Evolutionary conservation across 2,888 invertebrate species (phyloP).

Genomic region (Drosophila silvestris): DNA sequence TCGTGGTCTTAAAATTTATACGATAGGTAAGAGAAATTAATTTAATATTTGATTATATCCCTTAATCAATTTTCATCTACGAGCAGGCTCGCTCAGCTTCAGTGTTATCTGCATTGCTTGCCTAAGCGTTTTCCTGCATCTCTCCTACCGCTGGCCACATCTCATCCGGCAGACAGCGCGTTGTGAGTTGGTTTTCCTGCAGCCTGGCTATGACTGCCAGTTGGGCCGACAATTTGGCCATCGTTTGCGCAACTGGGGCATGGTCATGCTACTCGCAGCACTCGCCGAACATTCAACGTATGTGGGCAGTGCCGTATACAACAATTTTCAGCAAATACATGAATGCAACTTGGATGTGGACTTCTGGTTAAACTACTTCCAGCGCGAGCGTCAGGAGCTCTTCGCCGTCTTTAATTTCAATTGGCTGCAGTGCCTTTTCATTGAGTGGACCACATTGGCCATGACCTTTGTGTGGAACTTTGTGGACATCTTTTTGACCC

Average conservation of each 20-base stretch:
- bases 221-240: constrained; percentile 63
- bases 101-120: constrained; percentile 77
- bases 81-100: constrained; percentile 80
- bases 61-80: not conserved
- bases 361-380: constrained; percentile 80
- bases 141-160: constrained; percentile 82
- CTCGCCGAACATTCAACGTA: constrained; percentile 75
- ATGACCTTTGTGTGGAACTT: constrained; percentile 91
- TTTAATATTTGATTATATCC: too few species aligned
- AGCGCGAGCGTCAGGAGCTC: constrained; percentile 77
- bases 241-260: constrained; percentile 76
- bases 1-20: constrained; percentile 79
- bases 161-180: constrained; percentile 74
- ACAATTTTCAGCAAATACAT: constrained; percentile 77
- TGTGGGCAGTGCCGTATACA: constrained; percentile 71
- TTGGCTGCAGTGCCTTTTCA: constrained; percentile 70
- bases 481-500: constrained; percentile 89
- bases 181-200: constrained; percentile 78
- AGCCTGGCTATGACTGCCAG: constrained; percentile 71
- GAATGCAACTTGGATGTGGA: constrained; percentile 80
- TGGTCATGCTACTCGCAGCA: constrained; percentile 66
- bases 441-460: constrained; percentile 81
- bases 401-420: constrained; percentile 74
- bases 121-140: constrained; percentile 69
- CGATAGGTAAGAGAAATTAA: constrained; percentile 66